Evolutionary conservation across 2,888 invertebrate species (phyloP), one percentile per base, ranked within the genome.

Genomic region (Blastobasis lacticolella): DNA sequence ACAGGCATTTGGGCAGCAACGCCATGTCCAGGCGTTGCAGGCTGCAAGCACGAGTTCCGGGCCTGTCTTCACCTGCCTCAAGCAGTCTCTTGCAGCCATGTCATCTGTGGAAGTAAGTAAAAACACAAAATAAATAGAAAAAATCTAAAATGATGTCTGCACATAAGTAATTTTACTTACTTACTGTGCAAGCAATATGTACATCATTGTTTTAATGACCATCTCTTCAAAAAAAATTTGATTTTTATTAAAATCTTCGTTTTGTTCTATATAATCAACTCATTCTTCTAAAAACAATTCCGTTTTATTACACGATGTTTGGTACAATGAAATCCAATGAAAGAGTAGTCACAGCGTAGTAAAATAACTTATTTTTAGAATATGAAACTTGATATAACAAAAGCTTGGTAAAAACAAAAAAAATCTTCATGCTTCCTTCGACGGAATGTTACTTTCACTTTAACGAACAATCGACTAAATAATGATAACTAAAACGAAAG

Each of bases 1-100:
- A 64, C 2, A 76, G 53, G 37, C 67, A 68, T 0, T 63, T 64
- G 0, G 77, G 78, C 6, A 78, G 49, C 41, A 79, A 55, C 0
- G 67, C 60, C 78, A 80, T 79, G 57, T 78, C 60, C 8, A 80
- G 60, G 7, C 55, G 7, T 71, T 57, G 1, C 75, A 76, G 38
- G 67, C 71, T 0, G 71, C 65, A 37, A 59, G 58, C 8, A 66
- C 61, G 10, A 55, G 57, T 36, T 78, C 54, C 0, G 69, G 68
- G 4, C 64, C 62, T 1, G 64, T 62, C 37, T 61, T 54, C 47
- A 75, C 63, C 48, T 69, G 57, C 0, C 72, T 68, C 0, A 81
- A 58, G 0, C 78, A 57, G 43, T 73, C 67, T 5, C 61, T 70
- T 0, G 68, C 62, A 4, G 66, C 60, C 38, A 63, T 69, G 57